These are phyloP conservation scores for Xestobium rufovillosum DNA, from an alignment of 2,888 invertebrate species.

Conservation along the genomic window DNA sequence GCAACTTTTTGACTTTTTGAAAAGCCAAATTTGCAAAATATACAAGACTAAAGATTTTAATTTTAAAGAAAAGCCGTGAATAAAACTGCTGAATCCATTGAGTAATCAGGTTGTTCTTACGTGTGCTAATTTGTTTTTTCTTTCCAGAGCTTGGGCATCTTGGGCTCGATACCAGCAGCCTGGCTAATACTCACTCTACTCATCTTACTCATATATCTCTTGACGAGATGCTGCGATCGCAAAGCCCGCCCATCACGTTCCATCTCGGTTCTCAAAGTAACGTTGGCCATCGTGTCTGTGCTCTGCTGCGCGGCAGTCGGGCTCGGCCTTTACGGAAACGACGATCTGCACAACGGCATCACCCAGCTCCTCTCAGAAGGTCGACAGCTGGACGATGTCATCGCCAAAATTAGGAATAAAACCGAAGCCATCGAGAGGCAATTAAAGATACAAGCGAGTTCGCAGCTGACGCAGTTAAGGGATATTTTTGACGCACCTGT, in stretches of 20 bases:
- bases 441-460: slow-evolving; percentile 51
- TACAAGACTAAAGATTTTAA: too few species aligned
- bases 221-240: slow-evolving; percentile 92
- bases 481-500: slow-evolving; percentile 73
- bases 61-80: too few species aligned
- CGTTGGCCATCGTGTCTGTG: slow-evolving; percentile 72
- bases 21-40: too few species aligned
- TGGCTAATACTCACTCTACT: slow-evolving; percentile 86
- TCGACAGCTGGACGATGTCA: slow-evolving; percentile 70
- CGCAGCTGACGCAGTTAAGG: slow-evolving; percentile 62
- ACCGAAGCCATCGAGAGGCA: slow-evolving; percentile 70
- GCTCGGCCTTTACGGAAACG: slow-evolving; percentile 88
- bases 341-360: slow-evolving; percentile 87
- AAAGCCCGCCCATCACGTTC: slow-evolving; percentile 83
- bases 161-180: slow-evolving; percentile 89
- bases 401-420: slow-evolving; percentile 75
- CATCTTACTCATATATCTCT: slow-evolving; percentile 82
- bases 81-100: too few species aligned
- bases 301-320: slow-evolving; percentile 87
- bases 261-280: slow-evolving; percentile 78
- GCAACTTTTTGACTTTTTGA: too few species aligned
- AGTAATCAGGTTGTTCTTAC: too few species aligned
- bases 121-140: slow-evolving; percentile 21
- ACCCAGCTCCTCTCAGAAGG: slow-evolving; percentile 71
- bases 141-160: slow-evolving; percentile 82